Base-by-base conservation (phyloP, 2,113 vertebrate genomes). In the Brachyistius frenatus region DNA sequence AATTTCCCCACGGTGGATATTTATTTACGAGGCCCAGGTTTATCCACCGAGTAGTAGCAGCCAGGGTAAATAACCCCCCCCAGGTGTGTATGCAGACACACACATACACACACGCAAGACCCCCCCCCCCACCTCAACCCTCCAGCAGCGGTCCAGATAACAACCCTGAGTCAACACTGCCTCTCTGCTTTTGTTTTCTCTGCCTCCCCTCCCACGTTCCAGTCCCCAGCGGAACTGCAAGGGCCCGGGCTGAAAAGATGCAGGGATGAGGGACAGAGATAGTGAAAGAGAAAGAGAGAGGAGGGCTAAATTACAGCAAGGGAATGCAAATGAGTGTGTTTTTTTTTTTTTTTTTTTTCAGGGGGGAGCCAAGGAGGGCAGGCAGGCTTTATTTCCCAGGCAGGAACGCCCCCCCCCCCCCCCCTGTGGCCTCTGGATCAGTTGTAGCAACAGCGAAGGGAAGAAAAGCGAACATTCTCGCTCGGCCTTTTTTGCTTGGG, bases 101-200 rank as follows among this genome's bases (percentile, higher is more conserved):
- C 75, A 81, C 60, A 81, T n/a, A 64, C 53, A 67, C 53, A 67
- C 66, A 56, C 46, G 23, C 23, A 62, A 54, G 37, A 54, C 46
- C 47, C 32, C 57, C 35, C 15, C 49, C 13, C 15, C 49, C 49
- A 5, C 49, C 49, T 5, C 14, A 66, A 77, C 73, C 74, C 64
- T 81, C 52, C 76, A 79, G 64, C 81, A 80, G 72, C 5, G 32
- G 88, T 87, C 81, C 86, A 80, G 88, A 92, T 91, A 90, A 92
- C 81, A 87, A 73, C 75, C 87, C 84, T 84, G 75, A 92, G 86
- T 93, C 88, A 88, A 93, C 88, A 90, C 57, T 73, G 89, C 74
- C 88, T 81, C 76, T 84, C 55, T 47, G 80, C 86, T 91, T 88
- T 90, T 90, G 90, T 91, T 91, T 91, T 89, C 80, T 77, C 86